Percentiles rank a stretch among this genome's conserved stretches.
phyloP scores from a whole-genome alignment of 2,797 vertebrate species.

The Antrozous pallidus region DNA sequence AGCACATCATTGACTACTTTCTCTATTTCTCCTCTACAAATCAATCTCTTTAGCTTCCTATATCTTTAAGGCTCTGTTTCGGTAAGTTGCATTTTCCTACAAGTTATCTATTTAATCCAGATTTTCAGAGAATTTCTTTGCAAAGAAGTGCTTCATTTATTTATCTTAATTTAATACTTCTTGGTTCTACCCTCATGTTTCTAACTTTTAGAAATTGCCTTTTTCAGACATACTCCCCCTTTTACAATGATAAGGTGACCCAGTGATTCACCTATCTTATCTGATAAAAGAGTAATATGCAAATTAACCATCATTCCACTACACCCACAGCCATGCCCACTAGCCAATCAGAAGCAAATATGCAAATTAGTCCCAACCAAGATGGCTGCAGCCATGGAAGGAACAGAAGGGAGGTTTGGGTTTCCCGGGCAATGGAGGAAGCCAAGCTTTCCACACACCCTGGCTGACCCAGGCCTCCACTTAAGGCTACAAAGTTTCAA shows the following conservation, averaged over 20 bases:
- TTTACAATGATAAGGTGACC: not conserved
- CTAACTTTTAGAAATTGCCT: not conserved
- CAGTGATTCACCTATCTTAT: not conserved
- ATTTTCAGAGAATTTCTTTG: not conserved
- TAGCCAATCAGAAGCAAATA: too few relatives aligned
- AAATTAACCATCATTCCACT: too few relatives aligned
- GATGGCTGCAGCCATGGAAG: too few relatives aligned
- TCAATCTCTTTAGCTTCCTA: not conserved
- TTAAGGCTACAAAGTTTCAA: too few relatives aligned
- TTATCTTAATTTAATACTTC: not conserved
- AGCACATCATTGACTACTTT: not conserved
- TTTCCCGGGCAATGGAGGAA: too few relatives aligned
- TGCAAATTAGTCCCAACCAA: too few relatives aligned
- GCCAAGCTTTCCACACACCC: too few relatives aligned
- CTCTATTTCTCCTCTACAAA: not conserved
- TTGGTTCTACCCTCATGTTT: not conserved
- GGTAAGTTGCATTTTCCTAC: not conserved
- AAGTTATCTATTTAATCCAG: not conserved
- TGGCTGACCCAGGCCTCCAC: too few relatives aligned
- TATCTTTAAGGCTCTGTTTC: not conserved
- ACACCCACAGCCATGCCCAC: too few relatives aligned
- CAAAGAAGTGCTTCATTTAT: not conserved
- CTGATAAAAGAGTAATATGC: too few relatives aligned
- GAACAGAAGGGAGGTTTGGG: too few relatives aligned
- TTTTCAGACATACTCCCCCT: not conserved